phyloP scores from a whole-genome alignment of 2,797 vertebrate genomes.

The Phoebastria nigripes region DNA sequence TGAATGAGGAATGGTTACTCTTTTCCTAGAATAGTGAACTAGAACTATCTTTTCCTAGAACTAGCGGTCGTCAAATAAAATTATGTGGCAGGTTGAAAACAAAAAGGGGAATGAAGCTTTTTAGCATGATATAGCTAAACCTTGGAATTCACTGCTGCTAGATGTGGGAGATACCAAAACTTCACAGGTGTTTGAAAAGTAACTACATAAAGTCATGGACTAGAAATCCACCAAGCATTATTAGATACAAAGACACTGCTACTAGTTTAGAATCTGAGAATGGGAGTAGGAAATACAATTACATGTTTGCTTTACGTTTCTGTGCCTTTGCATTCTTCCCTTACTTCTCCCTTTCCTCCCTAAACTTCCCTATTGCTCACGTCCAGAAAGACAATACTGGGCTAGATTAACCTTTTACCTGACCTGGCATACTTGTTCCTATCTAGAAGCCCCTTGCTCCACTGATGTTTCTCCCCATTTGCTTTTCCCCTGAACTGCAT shows the following conservation, averaged over 20 bases:
- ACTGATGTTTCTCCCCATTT: not conserved
- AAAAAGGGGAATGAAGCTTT: not conserved
- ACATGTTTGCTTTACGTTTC: not conserved
- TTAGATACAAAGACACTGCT: not conserved
- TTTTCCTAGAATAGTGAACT: not conserved
- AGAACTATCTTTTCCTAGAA: not conserved
- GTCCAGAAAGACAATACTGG: not conserved
- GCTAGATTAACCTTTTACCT: not conserved
- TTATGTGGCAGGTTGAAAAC: not conserved
- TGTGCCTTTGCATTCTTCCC: not conserved
- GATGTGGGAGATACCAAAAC: not conserved
- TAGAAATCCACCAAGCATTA: not conserved
- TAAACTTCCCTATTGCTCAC: not conserved
- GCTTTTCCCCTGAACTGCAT: not conserved
- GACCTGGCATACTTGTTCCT: not conserved
- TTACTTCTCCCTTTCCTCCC: not conserved
- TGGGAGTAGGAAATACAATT: not conserved
- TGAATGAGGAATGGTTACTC: not conserved
- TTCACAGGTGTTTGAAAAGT: not conserved
- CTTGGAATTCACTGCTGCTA: not conserved
- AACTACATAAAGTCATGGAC: not conserved
- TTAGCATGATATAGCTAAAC: not conserved
- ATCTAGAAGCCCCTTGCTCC: not conserved
- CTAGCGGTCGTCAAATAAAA: not conserved
- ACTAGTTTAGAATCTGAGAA: not conserved